Percentiles rank a stretch among this genome's conserved stretches.
phyloP scores from a whole-genome alignment of 2,888 invertebrate genomes.

The Isotomurus palustris region DNA sequence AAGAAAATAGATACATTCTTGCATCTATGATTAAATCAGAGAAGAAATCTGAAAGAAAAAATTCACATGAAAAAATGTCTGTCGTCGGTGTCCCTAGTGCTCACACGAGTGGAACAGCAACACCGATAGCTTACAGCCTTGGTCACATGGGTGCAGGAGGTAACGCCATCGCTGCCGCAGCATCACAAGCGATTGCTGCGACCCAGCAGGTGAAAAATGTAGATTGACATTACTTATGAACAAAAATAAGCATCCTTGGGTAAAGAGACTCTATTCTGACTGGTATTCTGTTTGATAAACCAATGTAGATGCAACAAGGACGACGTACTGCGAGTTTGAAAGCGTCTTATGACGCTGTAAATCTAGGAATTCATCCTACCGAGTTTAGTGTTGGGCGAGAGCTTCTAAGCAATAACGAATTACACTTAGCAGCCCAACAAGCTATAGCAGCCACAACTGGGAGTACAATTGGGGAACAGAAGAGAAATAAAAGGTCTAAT shows the following conservation, averaged over 20 bases:
- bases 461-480: constrained; percentile 34
- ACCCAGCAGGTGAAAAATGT: constrained; percentile 69
- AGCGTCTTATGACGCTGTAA: constrained; percentile 88
- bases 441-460: constrained; percentile 61
- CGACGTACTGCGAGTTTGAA: constrained; percentile 88
- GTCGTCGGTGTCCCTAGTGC: constrained; percentile 7
- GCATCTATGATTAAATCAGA: constrained; percentile 37
- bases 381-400: constrained; percentile 68
- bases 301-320: constrained; percentile 81
- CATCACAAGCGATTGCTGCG: constrained; percentile 91
- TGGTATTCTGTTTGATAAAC: neutral
- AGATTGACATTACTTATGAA: neutral
- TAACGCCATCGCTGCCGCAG: constrained; percentile 87
- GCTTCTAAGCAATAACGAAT: constrained; percentile 53
- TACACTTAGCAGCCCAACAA: constrained; percentile 63
- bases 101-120: constrained; percentile 18
- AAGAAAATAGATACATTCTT: constrained; percentile 60
- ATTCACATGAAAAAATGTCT: constrained; percentile 37
- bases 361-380: constrained; percentile 53
- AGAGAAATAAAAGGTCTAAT: constrained; percentile 40
- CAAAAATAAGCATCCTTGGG: neutral
- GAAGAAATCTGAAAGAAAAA: constrained; percentile 44
- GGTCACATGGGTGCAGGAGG: constrained; percentile 81
- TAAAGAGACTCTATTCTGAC: neutral
- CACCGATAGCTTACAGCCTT: constrained; percentile 52